Base-by-base conservation (phyloP, 2,888 invertebrate species). In the Orthosia gothica region DNA sequence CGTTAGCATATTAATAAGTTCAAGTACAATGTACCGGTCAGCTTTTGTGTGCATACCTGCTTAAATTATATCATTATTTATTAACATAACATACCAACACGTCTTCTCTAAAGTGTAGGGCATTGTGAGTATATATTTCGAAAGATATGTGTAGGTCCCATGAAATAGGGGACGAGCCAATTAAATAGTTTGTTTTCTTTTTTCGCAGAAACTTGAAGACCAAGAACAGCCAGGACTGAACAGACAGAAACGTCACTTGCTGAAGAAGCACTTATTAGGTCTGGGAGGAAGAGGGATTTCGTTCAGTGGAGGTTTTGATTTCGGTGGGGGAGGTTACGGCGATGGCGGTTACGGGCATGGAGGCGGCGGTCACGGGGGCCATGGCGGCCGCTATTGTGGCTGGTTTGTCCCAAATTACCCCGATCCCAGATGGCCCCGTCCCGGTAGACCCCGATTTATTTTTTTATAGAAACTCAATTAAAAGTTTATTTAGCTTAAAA, bases 131-230 rank as follows among this genome's bases (percentile, higher is more conserved):
- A n/a, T n/a, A n/a, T n/a, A n/a, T n/a, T n/a, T n/a, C n/a, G n/a
- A n/a, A n/a, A n/a, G n/a, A n/a, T n/a, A n/a, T n/a, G n/a, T n/a
- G n/a, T n/a, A n/a, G n/a, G n/a, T n/a, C n/a, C 5, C 0, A 32
- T 32, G 32, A 32, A 32, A 7, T 5, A 32, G 32, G 7, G 7
- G 32, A n/a, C 1, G 32, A 32, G 32, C 32, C 7, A 32, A 40
- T 59, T 40, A 12, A 32, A 73, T 40, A 20, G 18, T 57, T 23
- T 54, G 40, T 5, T 13, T 71, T 78, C 68, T 7, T 82, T 73
- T 74, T 84, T 58, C n/a, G 66, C 90, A 96, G 96, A 96, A 93
- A 93, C 89, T 96, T 63, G 95, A 96, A 91, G 95, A 96, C 47
- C 96, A 96, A 88, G 89, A 87, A n/a, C 86, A 83, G 61, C 77